Percentiles rank a stretch among this genome's conserved stretches.
Evolutionary conservation across 2,113 vertebrate genomes (phyloP).

Genomic region (Lycaon pictus): DNA sequence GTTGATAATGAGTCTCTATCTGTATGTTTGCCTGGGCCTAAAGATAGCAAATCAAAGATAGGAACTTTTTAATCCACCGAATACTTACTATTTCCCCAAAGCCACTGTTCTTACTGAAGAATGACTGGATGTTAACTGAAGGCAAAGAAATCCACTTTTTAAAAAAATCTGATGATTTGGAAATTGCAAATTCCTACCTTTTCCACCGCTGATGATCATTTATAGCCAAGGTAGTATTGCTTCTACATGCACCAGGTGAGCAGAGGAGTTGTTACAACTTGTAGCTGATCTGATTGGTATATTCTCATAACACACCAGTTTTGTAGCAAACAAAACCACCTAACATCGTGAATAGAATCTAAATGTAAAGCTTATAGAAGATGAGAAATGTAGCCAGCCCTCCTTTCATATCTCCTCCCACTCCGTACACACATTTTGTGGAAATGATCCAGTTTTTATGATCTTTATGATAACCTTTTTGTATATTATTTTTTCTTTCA

Average conservation of each 20-base stretch:
- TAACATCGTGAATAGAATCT: background rate
- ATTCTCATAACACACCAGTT: background rate
- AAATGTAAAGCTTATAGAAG: background rate
- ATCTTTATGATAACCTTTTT: background rate
- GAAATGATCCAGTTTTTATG: conserved; percentile 22
- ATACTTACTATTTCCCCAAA: background rate
- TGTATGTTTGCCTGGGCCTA: background rate
- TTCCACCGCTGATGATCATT: background rate
- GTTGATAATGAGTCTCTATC: background rate
- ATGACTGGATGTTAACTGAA: conserved; percentile 1
- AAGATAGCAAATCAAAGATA: conserved; percentile 16
- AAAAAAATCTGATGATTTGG: background rate
- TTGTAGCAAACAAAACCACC: background rate
- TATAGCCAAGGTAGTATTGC: background rate
- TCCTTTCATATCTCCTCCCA: background rate
- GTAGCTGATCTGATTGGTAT: background rate
- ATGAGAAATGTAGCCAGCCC: background rate
- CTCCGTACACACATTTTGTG: background rate
- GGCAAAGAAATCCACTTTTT: background rate
- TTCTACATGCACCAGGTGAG: background rate
- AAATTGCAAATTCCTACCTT: background rate
- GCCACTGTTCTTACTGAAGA: background rate
- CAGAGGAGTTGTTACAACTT: background rate
- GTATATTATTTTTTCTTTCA: conserved; percentile 11
- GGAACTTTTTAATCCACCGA: background rate